phyloP scores from a whole-genome alignment of 2,888 invertebrate genomes.

The Eudasyphora cyanicolor region DNA sequence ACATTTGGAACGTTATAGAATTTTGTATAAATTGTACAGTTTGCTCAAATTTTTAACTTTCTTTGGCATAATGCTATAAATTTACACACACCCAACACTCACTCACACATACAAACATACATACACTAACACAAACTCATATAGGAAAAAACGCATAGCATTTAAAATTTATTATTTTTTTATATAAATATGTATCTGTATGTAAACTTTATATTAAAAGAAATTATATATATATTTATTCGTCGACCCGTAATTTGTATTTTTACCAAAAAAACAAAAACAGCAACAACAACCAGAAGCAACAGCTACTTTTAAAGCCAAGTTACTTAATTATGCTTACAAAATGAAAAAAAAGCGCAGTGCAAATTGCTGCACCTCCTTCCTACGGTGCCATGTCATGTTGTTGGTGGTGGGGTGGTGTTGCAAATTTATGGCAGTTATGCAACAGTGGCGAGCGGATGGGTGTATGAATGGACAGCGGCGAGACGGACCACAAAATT shows the following conservation, averaged over 20 bases:
- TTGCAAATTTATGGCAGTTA: constrained; percentile 3
- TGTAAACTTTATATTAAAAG: background rate
- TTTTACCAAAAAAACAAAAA: constrained; percentile 12
- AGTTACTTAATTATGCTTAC: constrained; percentile 50
- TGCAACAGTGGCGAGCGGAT: background rate
- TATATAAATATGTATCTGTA: constrained; percentile 31
- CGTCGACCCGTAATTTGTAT: constrained; percentile 19
- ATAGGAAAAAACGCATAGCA: constrained; percentile 23
- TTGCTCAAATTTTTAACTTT: constrained; percentile 79
- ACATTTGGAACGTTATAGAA: constrained; percentile 78
- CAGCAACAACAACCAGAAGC: background rate
- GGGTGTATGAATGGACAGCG: background rate
- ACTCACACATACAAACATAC: constrained; percentile 31
- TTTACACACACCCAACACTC: constrained; percentile 33
- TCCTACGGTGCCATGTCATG: background rate
- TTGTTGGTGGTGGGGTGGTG: background rate
- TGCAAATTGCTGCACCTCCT: background rate
- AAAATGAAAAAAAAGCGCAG: background rate
- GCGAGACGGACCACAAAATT: background rate
- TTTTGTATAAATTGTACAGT: constrained; percentile 80
- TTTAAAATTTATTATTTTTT: constrained; percentile 37
- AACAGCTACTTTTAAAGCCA: constrained; percentile 25
- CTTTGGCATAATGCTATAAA: constrained; percentile 78
- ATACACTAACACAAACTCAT: constrained; percentile 18
- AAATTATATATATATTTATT: constrained; percentile 1